Percentiles rank a stretch among this genome's conserved stretches.
Evolutionary conservation across 64 coral and sea anemone species (phyloP).

Genomic region (Exaiptasia diaphana): DNA sequence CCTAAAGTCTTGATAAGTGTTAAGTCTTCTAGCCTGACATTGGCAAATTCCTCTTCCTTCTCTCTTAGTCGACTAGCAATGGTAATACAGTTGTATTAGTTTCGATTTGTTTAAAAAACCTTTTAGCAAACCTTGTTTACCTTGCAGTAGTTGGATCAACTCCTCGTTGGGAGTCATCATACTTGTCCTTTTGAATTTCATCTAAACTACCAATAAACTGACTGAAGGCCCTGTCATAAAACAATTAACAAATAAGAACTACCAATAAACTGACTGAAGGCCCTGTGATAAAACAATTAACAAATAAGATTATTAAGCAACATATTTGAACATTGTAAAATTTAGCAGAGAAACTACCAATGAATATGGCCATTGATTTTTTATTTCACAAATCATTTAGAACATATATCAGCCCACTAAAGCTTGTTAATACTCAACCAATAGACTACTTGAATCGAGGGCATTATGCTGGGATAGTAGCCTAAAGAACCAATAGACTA

Average conservation of each 20-base stretch:
- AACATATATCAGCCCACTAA: no score
- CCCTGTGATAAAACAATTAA: constrained; percentile 17
- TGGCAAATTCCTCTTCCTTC: constrained; percentile 82
- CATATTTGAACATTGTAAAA: no score
- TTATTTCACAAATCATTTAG: no score
- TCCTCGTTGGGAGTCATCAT: constrained; percentile 74
- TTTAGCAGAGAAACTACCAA: no score
- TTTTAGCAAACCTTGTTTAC: constrained; percentile 45
- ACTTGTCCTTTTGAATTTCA: constrained; percentile 84
- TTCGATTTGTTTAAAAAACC: neutral
- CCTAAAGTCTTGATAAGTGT: constrained; percentile 92
- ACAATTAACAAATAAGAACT: neutral
- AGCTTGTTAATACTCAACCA: no score
- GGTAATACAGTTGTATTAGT: neutral
- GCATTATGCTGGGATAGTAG: no score
- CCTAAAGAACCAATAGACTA: no score
- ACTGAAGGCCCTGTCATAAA: constrained; percentile 66
- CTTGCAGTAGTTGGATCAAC: constrained; percentile 82
- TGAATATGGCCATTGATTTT: no score
- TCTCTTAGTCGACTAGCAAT: constrained; percentile 68
- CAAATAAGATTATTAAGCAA: neutral
- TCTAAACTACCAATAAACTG: constrained; percentile 92
- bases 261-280: constrained; percentile 90
- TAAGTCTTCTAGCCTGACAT: constrained; percentile 73
- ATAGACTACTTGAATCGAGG: no score